Conservation (phyloP, 2,888 invertebrate genomes). For the Caenorhabditis becei region DNA sequence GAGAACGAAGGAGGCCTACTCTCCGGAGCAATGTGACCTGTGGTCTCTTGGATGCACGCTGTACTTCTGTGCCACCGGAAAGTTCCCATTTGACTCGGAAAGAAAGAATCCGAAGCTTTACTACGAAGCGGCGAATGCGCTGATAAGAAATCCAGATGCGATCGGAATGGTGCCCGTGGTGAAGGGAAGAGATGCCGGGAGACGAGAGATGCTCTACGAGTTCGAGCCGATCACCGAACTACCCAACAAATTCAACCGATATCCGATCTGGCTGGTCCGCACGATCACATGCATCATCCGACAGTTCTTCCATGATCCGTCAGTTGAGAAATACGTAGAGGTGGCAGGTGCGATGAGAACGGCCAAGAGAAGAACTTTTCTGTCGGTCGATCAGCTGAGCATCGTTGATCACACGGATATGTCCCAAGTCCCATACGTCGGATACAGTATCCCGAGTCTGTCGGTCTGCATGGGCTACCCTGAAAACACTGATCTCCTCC, state of each 20-base stretch:
- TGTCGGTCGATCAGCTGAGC: conserved; percentile 48
- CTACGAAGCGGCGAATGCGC: background rate
- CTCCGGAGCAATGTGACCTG: conserved; percentile 61
- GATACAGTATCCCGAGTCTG: conserved; percentile 39
- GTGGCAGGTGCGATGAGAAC: conserved; percentile 42
- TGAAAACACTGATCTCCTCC: conserved; percentile 14
- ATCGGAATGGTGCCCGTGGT: conserved; percentile 38
- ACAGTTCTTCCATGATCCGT: conserved; percentile 60
- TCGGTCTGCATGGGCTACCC: conserved; percentile 51
- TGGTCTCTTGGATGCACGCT: conserved; percentile 68
- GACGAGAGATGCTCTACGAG: conserved; percentile 13
- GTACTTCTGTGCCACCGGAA: conserved; percentile 60
- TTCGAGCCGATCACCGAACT: conserved; percentile 40
- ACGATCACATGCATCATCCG: conserved; percentile 55
- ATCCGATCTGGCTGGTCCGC: conserved; percentile 58
- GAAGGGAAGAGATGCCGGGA: background rate
- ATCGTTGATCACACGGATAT: conserved; percentile 54
- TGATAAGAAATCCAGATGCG: conserved; percentile 32
- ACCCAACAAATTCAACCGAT: conserved; percentile 26
- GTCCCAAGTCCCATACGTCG: conserved; percentile 26
- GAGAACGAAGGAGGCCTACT: conserved; percentile 49
- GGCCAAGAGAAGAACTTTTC: conserved; percentile 19
- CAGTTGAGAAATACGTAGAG: conserved; percentile 41
- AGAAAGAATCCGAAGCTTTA: conserved; percentile 37
- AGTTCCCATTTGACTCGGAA: conserved; percentile 45